phyloP scores from a whole-genome alignment of 2,113 vertebrate genomes.

The Syngnathoides biaculeatus region DNA sequence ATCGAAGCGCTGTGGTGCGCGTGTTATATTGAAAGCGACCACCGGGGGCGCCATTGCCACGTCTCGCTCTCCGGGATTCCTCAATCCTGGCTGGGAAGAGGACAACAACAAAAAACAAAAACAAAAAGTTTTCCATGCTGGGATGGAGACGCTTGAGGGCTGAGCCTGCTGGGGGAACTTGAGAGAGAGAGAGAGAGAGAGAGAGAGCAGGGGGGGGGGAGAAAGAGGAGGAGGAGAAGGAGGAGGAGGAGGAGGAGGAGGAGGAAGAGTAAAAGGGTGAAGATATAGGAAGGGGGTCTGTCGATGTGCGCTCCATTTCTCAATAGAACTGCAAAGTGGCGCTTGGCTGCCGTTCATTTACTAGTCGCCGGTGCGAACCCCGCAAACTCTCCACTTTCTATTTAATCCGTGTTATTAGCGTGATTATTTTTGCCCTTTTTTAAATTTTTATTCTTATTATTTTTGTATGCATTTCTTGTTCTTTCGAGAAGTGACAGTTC shows the following conservation, averaged over 20 bases:
- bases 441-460: neutral
- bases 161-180: slow-evolving; percentile 73
- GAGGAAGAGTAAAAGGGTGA: slow-evolving; percentile 59
- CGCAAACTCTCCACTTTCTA: neutral
- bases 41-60: slow-evolving; percentile 22
- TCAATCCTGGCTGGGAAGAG: neutral
- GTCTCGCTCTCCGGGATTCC: neutral
- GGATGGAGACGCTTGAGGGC: slow-evolving; percentile 71
- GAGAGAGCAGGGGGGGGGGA: slow-evolving; percentile 32
- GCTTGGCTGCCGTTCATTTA: slow-evolving; percentile 52
- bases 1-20: neutral
- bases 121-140: slow-evolving; percentile 52
- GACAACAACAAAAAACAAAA: no score
- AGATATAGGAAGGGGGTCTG: slow-evolving; percentile 80
- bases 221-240: slow-evolving; percentile 6
- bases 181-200: no score
- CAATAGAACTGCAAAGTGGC: slow-evolving; percentile 34
- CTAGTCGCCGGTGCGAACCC: slow-evolving; percentile 9
- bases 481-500: slow-evolving; percentile 17
- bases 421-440: no score
- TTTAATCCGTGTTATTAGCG: no score
- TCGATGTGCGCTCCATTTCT: slow-evolving; percentile 65
- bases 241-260: slow-evolving; percentile 57
- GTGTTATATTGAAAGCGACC: neutral
- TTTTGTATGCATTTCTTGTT: neutral